Evolutionary conservation across 1,140 invertebrate genomes (phyloP), one percentile per base, ranked within the genome.

Genomic region (Caerostris extrusa): DNA sequence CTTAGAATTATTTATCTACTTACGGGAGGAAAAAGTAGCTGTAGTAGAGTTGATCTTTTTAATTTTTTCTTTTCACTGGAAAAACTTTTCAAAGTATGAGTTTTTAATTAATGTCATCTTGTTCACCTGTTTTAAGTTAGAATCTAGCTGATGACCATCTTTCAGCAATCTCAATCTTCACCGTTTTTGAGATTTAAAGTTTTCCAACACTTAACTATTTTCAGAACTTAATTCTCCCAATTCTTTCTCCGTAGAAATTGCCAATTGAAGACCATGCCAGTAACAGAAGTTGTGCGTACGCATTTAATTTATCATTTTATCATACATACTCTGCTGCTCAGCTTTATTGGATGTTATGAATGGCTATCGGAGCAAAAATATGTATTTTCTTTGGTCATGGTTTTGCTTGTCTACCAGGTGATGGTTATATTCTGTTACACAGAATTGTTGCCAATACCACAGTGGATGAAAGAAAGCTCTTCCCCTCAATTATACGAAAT

Each of bases 291-390:
- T n/a, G 55, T n/a, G 3, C 56, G 71, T 14, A 60, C 56, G 10
- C 90, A 91, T 17, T 56, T 91, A 7, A 12, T 61, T 10, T 91
- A 91, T 55, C 90, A 91, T 19, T 91, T 82, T 8, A 81, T 91
- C 90, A 91, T 91, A 57, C 17, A 82, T 3, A 60, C 90, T 5
- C 5, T 91, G 56, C 10, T 91, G 4, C 60, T 91, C 12, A 10
- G 19, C 2, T 64, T n/a, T 17, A 71, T 82, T 34, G 77, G 56
- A 34, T 82, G 61, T 55, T 5, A 61, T 64, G 90, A 91, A 14
- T 56, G 81, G 10, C 10, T 89, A 71, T 53, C 58, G 5, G 90
- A 81, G 14, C 14, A 50, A 14, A 91, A 82, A n/a, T 91, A 34
- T 8, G n/a, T 82, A 7, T 34, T 71, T 14, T 56, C 82, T 7